Conservation (phyloP, 2,113 vertebrate genomes). For the Lipotes vexillifer region DNA sequence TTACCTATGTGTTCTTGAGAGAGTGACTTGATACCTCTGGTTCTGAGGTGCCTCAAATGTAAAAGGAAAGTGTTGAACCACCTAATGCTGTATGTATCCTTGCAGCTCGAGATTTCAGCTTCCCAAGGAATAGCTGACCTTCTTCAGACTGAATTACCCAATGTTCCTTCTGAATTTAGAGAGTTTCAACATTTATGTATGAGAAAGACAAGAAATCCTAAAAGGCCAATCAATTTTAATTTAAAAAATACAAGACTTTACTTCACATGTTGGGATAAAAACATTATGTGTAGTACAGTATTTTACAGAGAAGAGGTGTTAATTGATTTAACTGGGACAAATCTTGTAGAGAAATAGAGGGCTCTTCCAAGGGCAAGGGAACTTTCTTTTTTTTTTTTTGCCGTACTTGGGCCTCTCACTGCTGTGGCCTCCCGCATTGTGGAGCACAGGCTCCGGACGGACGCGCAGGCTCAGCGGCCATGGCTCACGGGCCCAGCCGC, state of each 20-base stretch:
- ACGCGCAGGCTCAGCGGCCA: too few relatives aligned
- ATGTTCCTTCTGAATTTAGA: neutral
- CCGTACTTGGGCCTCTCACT: accelerated
- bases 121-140: neutral
- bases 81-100: neutral
- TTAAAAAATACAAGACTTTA: neutral
- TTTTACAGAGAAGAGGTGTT: neutral
- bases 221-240: neutral
- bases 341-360: neutral
- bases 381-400: too few relatives aligned
- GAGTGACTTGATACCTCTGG: neutral
- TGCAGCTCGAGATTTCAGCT: too few relatives aligned
- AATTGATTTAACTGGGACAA: neutral
- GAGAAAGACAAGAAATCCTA: neutral
- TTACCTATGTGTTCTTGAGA: neutral
- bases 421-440: too few relatives aligned
- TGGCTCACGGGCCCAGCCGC: too few relatives aligned
- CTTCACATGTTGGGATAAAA: neutral
- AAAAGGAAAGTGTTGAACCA: neutral
- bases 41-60: neutral
- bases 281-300: neutral
- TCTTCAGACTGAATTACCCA: neutral
- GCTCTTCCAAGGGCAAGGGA: neutral
- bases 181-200: neutral
- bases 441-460: too few relatives aligned